Conservation (phyloP, 2,113 vertebrate species). For the Syrrhaptes paradoxus region DNA sequence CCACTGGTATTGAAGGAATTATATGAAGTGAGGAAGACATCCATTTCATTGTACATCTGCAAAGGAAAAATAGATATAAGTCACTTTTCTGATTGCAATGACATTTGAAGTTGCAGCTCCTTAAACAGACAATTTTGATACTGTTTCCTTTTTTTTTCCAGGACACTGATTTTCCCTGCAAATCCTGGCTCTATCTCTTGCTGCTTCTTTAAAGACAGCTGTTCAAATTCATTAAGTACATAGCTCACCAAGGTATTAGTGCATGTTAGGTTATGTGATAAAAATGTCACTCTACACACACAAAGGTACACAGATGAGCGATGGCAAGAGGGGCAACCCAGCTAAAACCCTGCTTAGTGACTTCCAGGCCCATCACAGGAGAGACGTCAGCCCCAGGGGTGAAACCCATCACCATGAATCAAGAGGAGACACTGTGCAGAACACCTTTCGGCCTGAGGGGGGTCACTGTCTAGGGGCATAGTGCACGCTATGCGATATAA, state of each 20-base stretch:
- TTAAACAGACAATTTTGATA: background rate
- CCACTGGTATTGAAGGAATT: background rate
- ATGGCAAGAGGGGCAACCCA: background rate
- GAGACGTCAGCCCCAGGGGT: background rate
- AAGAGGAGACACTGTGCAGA: background rate
- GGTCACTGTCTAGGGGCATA: background rate
- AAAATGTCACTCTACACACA: background rate
- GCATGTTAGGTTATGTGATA: background rate
- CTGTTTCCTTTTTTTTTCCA: background rate
- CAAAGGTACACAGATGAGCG: background rate
- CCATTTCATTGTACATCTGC: background rate
- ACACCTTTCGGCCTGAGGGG: background rate
- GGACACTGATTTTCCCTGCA: background rate
- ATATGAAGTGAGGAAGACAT: background rate
- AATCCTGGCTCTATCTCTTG: background rate
- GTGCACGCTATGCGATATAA: background rate
- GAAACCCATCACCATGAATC: background rate
- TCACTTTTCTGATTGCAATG: background rate
- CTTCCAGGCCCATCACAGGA: background rate
- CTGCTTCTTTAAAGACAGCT: background rate
- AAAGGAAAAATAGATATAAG: background rate
- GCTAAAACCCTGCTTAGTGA: background rate
- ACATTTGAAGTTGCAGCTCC: background rate
- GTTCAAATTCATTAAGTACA: background rate
- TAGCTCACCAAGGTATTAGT: background rate